phyloP scores from a whole-genome alignment of 2,888 invertebrate genomes.

The Melanotus villosus region DNA sequence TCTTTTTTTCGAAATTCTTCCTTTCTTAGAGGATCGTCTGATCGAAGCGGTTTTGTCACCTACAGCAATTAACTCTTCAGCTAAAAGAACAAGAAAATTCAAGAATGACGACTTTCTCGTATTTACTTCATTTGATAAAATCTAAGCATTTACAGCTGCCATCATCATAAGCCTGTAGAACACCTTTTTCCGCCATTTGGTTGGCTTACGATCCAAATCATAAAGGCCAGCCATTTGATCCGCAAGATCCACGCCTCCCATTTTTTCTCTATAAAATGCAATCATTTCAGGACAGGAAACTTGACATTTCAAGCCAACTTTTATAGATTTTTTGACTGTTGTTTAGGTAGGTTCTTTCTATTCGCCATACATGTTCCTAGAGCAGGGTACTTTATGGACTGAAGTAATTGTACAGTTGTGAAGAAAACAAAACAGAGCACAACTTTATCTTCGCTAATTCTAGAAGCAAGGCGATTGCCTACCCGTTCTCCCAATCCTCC shows the following conservation, averaged over 20 bases:
- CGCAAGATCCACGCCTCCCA: conserved; percentile 57
- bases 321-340: conserved; percentile 45
- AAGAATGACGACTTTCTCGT: conserved; percentile 29
- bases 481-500: conserved; percentile 46
- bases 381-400: conserved; percentile 44
- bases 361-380: conserved; percentile 52
- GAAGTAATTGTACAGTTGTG: conserved; percentile 47
- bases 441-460: conserved; percentile 39
- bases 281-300: conserved; percentile 25
- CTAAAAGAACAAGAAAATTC: conserved; percentile 18
- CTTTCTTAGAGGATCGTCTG: background rate
- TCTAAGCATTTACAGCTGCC: conserved; percentile 50
- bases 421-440: conserved; percentile 46
- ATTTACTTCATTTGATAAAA: conserved; percentile 31
- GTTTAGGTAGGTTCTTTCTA: conserved; percentile 24
- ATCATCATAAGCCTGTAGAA: conserved; percentile 55
- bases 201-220: conserved; percentile 55
- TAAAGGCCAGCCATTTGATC: conserved; percentile 56
- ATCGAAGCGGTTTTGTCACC: background rate
- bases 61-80: conserved; percentile 17
- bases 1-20: conserved; percentile 28
- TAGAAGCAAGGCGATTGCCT: conserved; percentile 46
- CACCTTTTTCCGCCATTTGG: conserved; percentile 58
- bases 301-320: conserved; percentile 54
- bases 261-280: conserved; percentile 50